These are phyloP conservation scores for Lerema accius DNA, from an alignment of 1,140 invertebrate genomes.

Conservation along the genomic window DNA sequence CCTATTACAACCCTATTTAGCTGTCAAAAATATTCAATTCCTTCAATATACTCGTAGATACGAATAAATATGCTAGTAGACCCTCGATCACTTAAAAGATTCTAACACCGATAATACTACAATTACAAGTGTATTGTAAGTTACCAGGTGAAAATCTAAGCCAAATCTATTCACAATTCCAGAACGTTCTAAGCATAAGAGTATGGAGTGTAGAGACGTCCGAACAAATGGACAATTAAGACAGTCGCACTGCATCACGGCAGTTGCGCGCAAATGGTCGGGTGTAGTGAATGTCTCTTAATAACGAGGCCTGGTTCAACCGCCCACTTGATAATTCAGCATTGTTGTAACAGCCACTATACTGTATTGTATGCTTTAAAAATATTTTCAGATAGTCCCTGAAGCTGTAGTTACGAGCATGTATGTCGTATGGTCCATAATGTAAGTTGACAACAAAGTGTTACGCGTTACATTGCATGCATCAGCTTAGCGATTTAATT, in stretches of 20 bases:
- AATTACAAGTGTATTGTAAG: too few relatives aligned
- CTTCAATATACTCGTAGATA: too few relatives aligned
- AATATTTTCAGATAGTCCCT: neutral
- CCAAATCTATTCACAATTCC: neutral
- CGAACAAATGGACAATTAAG: slow-evolving; percentile 4
- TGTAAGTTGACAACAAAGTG: too few relatives aligned
- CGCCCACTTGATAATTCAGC: slow-evolving; percentile 12
- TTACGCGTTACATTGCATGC: too few relatives aligned
- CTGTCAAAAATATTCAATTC: too few relatives aligned
- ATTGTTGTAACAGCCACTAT: slow-evolving; percentile 4
- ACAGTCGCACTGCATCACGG: slow-evolving; percentile 5
- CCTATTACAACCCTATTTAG: too few relatives aligned
- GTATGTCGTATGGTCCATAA: too few relatives aligned
- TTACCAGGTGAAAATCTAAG: neutral
- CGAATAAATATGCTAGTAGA: too few relatives aligned
- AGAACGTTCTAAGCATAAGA: neutral
- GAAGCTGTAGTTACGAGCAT: too few relatives aligned
- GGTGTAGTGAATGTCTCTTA: slow-evolving; percentile 14
- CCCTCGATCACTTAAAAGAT: too few relatives aligned
- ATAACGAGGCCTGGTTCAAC: slow-evolving; percentile 3
- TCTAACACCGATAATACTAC: too few relatives aligned
- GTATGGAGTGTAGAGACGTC: neutral
- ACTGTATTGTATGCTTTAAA: neutral
- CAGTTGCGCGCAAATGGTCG: slow-evolving; percentile 8
- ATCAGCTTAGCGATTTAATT: too few relatives aligned